phyloP scores from a whole-genome alignment of 92 coral and sea anemone genomes.

The Heteractis magnifica region DNA sequence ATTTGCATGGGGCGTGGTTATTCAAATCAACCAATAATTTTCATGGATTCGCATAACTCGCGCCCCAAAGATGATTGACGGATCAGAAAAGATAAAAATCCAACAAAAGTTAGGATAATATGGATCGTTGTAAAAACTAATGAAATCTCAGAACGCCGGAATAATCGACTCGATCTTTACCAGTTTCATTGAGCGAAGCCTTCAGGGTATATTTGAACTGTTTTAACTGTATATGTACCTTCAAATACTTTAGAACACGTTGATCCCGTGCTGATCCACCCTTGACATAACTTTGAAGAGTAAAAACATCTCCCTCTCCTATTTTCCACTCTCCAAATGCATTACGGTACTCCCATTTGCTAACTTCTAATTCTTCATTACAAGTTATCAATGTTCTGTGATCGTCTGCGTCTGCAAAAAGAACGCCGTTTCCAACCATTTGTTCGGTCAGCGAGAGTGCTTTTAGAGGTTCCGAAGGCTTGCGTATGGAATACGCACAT shows the following conservation, averaged over 20 bases:
- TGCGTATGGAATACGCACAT: slow-evolving; percentile 4
- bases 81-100: no score
- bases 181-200: neutral
- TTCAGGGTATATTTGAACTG: neutral
- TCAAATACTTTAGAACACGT: neutral
- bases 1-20: no score
- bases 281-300: neutral
- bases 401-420: neutral
- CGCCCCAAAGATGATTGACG: no score
- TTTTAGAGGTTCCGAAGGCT: neutral
- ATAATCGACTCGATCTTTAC: no score
- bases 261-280: neutral
- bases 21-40: no score
- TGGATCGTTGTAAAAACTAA: no score
- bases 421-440: neutral
- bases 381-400: neutral
- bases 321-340: slow-evolving; percentile 21
- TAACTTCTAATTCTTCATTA: neutral
- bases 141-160: no score
- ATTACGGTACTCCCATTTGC: slow-evolving; percentile 17
- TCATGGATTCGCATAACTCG: no score
- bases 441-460: neutral
- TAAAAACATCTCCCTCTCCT: slow-evolving; percentile 11
- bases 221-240: neutral
- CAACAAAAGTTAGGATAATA: no score